These are phyloP conservation scores for Takifugu bimaculatus DNA, from an alignment of 2,113 vertebrate genomes.

Conservation along the genomic window DNA sequence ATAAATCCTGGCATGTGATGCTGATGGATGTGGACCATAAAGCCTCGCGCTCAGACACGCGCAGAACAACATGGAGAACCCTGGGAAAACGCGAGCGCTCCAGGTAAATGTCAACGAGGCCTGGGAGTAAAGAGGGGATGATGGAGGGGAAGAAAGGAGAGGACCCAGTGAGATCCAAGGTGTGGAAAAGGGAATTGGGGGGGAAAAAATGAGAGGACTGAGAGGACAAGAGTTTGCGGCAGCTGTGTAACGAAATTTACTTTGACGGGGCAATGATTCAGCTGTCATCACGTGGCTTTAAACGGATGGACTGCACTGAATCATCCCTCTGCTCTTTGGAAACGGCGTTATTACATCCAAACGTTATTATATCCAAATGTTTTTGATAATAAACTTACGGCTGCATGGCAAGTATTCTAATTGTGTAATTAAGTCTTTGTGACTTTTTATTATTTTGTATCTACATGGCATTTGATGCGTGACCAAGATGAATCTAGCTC, in stretches of 20 bases:
- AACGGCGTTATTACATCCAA: no score
- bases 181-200: slow-evolving; percentile 37
- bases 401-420: slow-evolving; percentile 13
- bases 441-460: slow-evolving; percentile 34
- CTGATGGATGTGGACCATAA: slow-evolving; percentile 74
- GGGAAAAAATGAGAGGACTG: slow-evolving; percentile 39
- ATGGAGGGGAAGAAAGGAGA: slow-evolving; percentile 52
- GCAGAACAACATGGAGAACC: slow-evolving; percentile 68
- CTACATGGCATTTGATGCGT: slow-evolving; percentile 36
- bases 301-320: slow-evolving; percentile 15
- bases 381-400: slow-evolving; percentile 4
- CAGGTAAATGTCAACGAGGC: slow-evolving; percentile 72
- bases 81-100: slow-evolving; percentile 67
- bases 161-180: slow-evolving; percentile 43
- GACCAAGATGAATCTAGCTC: slow-evolving; percentile 68
- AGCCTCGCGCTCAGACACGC: slow-evolving; percentile 59
- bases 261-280: slow-evolving; percentile 52
- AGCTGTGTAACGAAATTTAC: slow-evolving; percentile 39
- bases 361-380: background rate
- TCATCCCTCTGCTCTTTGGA: background rate
- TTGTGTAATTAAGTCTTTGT: slow-evolving; percentile 19
- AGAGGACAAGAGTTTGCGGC: slow-evolving; percentile 34
- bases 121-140: slow-evolving; percentile 60
- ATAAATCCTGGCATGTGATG: slow-evolving; percentile 71
- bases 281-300: slow-evolving; percentile 31